Percentiles rank a stretch among this genome's conserved stretches.
Conservation (phyloP, 1,140 invertebrate genomes). For the Calliphora vicina region DNA sequence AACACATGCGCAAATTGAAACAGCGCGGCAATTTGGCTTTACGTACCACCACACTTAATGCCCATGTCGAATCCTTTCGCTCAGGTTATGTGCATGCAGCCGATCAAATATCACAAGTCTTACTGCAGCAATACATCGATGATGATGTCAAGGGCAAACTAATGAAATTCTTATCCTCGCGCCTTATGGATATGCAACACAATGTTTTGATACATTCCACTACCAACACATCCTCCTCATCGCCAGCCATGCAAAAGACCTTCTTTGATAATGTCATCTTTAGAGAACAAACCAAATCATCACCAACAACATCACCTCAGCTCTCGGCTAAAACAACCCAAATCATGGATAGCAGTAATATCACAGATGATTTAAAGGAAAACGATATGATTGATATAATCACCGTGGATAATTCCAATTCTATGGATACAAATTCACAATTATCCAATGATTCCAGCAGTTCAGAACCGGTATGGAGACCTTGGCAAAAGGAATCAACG, state of each 20-base stretch:
- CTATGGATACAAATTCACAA: conserved; percentile 51
- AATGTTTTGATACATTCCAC: conserved; percentile 48
- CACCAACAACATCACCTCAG: background rate
- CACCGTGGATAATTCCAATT: conserved; percentile 50
- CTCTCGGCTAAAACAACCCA: background rate
- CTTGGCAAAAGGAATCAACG: conserved; percentile 47
- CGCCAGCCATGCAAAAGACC: conserved; percentile 43
- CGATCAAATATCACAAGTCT: conserved; percentile 87
- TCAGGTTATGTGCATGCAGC: conserved; percentile 92
- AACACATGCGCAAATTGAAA: conserved; percentile 87
- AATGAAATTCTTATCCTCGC: conserved; percentile 86
- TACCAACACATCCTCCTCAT: conserved; percentile 41
- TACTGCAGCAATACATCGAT: conserved; percentile 77
- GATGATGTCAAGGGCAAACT: conserved; percentile 82
- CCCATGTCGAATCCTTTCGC: conserved; percentile 79
- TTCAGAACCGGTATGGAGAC: conserved; percentile 55
- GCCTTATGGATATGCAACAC: conserved; percentile 71
- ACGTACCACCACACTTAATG: conserved; percentile 47
- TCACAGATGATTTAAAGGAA: conserved; percentile 20
- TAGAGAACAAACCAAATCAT: background rate
- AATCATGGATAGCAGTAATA: background rate
- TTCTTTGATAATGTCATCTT: background rate
- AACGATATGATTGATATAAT: conserved; percentile 55
- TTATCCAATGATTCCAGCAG: conserved; percentile 45
- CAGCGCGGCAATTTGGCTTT: conserved; percentile 57